Percentiles rank a stretch among this genome's conserved stretches.
phyloP scores from a whole-genome alignment of 2,888 invertebrate genomes.

The Brachyptera risi region DNA sequence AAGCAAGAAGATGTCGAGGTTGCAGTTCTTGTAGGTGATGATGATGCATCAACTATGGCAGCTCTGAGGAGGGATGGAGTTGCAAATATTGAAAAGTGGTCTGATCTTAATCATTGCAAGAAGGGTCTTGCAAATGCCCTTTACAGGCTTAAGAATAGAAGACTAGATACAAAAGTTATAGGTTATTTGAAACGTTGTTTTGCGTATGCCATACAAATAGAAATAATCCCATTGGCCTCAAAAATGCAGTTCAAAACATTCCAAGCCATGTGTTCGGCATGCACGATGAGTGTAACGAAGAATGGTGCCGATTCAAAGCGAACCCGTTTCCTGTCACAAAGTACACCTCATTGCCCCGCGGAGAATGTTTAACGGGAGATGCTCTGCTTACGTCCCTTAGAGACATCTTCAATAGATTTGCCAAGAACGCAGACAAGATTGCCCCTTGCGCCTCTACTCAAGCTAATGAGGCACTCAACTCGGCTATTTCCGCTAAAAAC shows the following conservation, averaged over 20 bases:
- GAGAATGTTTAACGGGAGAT: neutral
- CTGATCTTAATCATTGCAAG: conserved; percentile 4
- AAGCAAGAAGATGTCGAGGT: neutral
- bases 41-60: conserved; percentile 27
- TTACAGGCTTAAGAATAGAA: neutral
- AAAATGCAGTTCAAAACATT: neutral
- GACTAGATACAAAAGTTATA: neutral
- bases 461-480: neutral
- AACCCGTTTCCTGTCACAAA: neutral
- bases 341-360: neutral
- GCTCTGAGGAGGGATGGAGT: conserved; percentile 18
- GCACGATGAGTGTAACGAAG: neutral
- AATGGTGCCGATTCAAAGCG: neutral
- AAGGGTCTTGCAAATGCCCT: neutral
- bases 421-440: neutral
- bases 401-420: neutral
- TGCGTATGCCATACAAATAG: neutral
- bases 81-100: conserved; percentile 8
- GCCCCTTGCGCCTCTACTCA: conserved; percentile 11
- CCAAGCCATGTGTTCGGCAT: neutral
- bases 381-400: neutral
- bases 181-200: neutral
- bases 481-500: conserved; percentile 3
- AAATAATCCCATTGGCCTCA: neutral
- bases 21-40: neutral